phyloP scores from a whole-genome alignment of 53 echinoderm and acorn worm species.

The Holothuria leucospilota region DNA sequence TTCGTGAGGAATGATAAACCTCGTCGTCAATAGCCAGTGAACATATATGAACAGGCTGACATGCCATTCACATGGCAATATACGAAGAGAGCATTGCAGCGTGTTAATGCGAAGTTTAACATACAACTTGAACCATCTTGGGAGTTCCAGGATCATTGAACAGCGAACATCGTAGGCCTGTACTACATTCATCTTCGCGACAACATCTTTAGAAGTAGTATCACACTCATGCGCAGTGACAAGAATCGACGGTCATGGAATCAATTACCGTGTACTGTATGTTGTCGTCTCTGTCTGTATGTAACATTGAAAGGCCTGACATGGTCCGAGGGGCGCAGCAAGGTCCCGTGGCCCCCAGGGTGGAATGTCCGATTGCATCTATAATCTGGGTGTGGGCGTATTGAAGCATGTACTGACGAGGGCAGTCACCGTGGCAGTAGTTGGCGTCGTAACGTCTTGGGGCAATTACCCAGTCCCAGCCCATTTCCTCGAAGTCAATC shows the following conservation, averaged over 20 bases:
- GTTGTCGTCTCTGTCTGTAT: constrained; percentile 71
- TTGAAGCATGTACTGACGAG: constrained; percentile 66
- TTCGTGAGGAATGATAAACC: no score
- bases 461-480: constrained; percentile 95
- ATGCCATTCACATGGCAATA: no score
- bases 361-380: constrained; percentile 25
- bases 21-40: no score
- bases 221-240: constrained; percentile 71
- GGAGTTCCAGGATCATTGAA: no score
- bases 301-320: constrained; percentile 65
- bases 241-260: constrained; percentile 77
- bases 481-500: constrained; percentile 83
- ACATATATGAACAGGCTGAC: no score
- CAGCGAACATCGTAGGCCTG: no score
- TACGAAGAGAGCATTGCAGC: no score
- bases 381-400: constrained; percentile 40
- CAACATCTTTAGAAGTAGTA: neutral
- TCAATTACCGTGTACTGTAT: constrained; percentile 70
- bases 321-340: constrained; percentile 84
- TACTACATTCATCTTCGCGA: no score
- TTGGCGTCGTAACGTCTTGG: constrained; percentile 84
- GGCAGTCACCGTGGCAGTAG: constrained; percentile 87
- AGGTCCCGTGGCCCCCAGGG: constrained; percentile 57
- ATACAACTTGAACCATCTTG: no score
- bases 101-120: no score